Evolutionary conservation across 2,888 invertebrate species (phyloP).

Genomic region (Chrysotoxum bicinctum): DNA sequence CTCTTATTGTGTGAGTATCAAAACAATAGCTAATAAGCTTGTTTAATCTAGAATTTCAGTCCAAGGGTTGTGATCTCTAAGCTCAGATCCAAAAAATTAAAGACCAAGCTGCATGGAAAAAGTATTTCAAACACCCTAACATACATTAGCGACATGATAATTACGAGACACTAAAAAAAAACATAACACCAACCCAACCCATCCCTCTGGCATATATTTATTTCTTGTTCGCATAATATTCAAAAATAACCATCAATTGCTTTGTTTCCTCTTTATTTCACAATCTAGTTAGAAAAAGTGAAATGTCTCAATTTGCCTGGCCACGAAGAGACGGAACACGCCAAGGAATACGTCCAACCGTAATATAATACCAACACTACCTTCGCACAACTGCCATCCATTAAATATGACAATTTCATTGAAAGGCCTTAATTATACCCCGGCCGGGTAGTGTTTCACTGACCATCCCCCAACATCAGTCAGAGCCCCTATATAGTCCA

Average conservation of each 20-base stretch:
- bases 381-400: slow-evolving; percentile 22
- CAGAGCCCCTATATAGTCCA: background rate
- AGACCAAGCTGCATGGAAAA: no score
- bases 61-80: no score
- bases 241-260: slow-evolving; percentile 26
- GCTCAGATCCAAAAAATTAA: no score
- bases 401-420: slow-evolving; percentile 66
- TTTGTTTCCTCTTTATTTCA: background rate
- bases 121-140: no score
- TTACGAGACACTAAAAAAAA: background rate
- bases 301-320: slow-evolving; percentile 63
- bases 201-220: background rate
- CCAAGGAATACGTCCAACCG: background rate
- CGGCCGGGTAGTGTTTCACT: slow-evolving; percentile 10
- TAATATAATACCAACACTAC: background rate
- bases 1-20: no score
- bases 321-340: slow-evolving; percentile 10
- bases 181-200: background rate
- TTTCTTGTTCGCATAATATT: slow-evolving; percentile 10
- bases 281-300: slow-evolving; percentile 53
- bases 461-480: slow-evolving; percentile 19
- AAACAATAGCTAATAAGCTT: no score
- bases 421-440: slow-evolving; percentile 64
- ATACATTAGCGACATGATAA: no score
- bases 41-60: no score